phyloP scores from a whole-genome alignment of 2,888 invertebrate genomes.

The Steinernema hermaphroditum region DNA sequence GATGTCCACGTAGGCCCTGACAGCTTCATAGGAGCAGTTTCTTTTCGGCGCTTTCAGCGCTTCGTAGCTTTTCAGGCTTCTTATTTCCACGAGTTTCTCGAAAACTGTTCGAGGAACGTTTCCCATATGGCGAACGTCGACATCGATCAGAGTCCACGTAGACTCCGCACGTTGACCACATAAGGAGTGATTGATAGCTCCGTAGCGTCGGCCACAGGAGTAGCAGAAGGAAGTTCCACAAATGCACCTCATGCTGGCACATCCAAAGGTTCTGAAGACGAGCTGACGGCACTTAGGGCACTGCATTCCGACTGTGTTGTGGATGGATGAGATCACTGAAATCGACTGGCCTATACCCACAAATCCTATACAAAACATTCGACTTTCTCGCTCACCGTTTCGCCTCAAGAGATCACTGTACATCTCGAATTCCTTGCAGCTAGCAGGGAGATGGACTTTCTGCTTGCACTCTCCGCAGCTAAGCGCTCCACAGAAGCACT shows the following conservation, averaged over 20 bases:
- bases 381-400: neutral
- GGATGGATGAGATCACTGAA: neutral
- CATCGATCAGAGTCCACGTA: neutral
- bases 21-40: neutral
- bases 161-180: neutral
- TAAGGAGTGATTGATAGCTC: neutral
- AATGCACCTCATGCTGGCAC: neutral
- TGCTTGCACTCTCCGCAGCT: neutral
- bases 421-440: neutral
- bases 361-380: neutral
- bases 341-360: neutral
- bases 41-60: neutral
- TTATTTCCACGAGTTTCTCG: neutral
- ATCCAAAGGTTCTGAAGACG: neutral
- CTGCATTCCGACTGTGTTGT: neutral
- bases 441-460: neutral
- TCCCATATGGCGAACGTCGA: neutral
- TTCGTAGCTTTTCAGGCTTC: conserved; percentile 6
- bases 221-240: conserved; percentile 4
- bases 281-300: conserved; percentile 9
- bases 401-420: neutral
- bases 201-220: neutral
- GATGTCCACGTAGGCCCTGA: neutral
- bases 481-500: conserved; percentile 11
- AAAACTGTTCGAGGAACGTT: neutral